phyloP scores from a whole-genome alignment of 2,888 invertebrate genomes.

The Diloba caeruleocephala region DNA sequence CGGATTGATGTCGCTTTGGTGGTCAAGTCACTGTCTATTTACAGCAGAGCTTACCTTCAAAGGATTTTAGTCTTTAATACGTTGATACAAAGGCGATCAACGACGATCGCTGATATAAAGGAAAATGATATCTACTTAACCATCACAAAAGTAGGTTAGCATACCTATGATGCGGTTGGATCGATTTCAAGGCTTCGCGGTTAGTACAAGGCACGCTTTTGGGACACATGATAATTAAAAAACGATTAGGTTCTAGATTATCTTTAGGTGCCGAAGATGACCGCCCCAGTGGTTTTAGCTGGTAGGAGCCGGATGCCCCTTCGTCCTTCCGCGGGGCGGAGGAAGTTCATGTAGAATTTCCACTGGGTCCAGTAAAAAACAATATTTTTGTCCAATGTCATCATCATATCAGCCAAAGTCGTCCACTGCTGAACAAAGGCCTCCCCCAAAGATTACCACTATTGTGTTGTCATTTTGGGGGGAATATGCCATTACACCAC shows the following conservation, averaged over 20 bases:
- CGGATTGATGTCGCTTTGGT: slow-evolving; percentile 51
- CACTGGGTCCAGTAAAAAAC: too few species aligned
- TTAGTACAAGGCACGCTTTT: slow-evolving; percentile 69
- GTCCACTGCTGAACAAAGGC: too few species aligned
- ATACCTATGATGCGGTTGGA: slow-evolving; percentile 81
- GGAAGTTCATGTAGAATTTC: too few species aligned
- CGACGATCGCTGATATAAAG: slow-evolving; percentile 18
- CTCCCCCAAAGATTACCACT: too few species aligned
- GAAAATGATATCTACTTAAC: slow-evolving; percentile 60
- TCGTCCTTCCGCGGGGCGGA: too few species aligned
- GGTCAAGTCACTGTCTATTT: slow-evolving; percentile 46
- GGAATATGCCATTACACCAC: too few species aligned
- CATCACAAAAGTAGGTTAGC: slow-evolving; percentile 72
- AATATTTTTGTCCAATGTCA: too few species aligned
- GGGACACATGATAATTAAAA: slow-evolving; percentile 54
- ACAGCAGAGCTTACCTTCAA: slow-evolving; percentile 8
- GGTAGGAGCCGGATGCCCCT: too few species aligned
- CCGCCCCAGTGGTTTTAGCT: too few species aligned
- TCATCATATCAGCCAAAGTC: too few species aligned
- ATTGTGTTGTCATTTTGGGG: too few species aligned
- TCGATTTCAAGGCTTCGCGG: slow-evolving; percentile 84
- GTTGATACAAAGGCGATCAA: slow-evolving; percentile 29
- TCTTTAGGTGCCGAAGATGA: too few species aligned
- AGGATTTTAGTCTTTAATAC: slow-evolving; percentile 39
- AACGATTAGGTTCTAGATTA: slow-evolving; percentile 24